These are phyloP conservation scores for Xiphias gladius DNA, from an alignment of 2,113 vertebrate genomes.

Conservation along the genomic window DNA sequence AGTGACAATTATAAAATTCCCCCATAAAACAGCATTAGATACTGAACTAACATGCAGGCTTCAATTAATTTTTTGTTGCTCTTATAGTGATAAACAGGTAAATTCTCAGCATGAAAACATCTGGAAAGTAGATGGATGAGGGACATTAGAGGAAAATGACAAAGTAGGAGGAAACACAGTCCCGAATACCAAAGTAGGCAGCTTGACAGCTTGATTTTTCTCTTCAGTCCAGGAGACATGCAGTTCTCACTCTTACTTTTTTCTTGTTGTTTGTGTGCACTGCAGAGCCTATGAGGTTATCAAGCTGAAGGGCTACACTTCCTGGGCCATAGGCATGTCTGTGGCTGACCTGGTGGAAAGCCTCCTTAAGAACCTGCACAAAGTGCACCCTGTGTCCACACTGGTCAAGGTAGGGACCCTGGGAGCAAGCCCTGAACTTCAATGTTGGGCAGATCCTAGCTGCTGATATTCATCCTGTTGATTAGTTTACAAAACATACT, in stretches of 20 bases:
- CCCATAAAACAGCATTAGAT: not conserved
- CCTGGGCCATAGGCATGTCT: conserved; percentile 98
- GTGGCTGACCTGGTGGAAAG: conserved; percentile 95
- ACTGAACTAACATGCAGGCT: not conserved
- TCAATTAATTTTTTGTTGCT: not conserved
- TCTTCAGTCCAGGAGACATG: not conserved
- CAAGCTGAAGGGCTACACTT: conserved; percentile 98
- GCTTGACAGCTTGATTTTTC: not conserved
- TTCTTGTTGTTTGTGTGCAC: conserved; percentile 1
- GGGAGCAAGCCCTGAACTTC: not conserved
- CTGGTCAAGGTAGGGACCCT: conserved; percentile 90
- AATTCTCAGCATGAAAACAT: not conserved
- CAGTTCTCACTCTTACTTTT: not conserved
- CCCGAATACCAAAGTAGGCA: not conserved
- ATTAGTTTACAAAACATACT: not conserved
- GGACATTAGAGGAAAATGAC: not conserved
- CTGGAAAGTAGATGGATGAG: not conserved
- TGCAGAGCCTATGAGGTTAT: conserved; percentile 97
- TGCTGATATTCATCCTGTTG: not conserved
- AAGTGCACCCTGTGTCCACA: conserved; percentile 96
- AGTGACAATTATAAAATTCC: not conserved
- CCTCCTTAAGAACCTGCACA: conserved; percentile 93
- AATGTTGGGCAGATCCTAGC: not conserved
- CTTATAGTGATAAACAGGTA: not conserved
- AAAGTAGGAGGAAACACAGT: not conserved